phyloP scores from a whole-genome alignment of 2,888 invertebrate species.

The Caenorhabditis wallacei region DNA sequence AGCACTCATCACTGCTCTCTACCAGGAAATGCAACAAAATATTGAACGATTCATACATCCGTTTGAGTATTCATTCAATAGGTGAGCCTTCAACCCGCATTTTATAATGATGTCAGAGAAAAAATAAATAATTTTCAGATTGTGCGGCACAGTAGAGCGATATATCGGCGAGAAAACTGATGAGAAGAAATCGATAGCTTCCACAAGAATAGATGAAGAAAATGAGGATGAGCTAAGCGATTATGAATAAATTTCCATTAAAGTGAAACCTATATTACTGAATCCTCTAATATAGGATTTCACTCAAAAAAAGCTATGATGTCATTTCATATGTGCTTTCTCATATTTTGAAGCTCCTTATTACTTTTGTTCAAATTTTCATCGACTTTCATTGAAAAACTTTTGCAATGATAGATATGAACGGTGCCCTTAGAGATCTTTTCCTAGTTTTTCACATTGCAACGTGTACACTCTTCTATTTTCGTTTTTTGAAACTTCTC shows the following conservation, averaged over 20 bases:
- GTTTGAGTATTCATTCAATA: slow-evolving; percentile 75
- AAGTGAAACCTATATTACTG: too few relatives aligned
- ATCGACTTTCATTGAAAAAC: background rate
- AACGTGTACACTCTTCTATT: slow-evolving; percentile 32
- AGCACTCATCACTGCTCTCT: slow-evolving; percentile 73
- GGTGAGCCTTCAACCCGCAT: slow-evolving; percentile 36
- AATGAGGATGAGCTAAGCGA: slow-evolving; percentile 63
- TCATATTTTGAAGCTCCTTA: background rate
- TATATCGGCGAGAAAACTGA: slow-evolving; percentile 49
- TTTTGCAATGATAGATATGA: slow-evolving; percentile 8
- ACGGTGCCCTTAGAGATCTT: slow-evolving; percentile 31
- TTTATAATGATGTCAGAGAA: too few relatives aligned
- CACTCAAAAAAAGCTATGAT: too few relatives aligned
- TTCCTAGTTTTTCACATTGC: slow-evolving; percentile 6
- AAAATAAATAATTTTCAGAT: too few relatives aligned
- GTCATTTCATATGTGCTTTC: too few relatives aligned
- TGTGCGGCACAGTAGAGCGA: slow-evolving; percentile 61
- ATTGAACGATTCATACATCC: slow-evolving; percentile 75
- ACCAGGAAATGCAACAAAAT: slow-evolving; percentile 75
- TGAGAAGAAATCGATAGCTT: slow-evolving; percentile 44
- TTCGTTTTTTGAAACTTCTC: background rate
- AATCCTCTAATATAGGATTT: too few relatives aligned
- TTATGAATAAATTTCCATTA: slow-evolving; percentile 42
- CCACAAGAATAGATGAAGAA: slow-evolving; percentile 62
- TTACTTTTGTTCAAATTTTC: background rate